Evolutionary conservation across 2,888 invertebrate genomes (phyloP), one percentile per base, ranked within the genome.

Genomic region (Parnassius orleans): DNA sequence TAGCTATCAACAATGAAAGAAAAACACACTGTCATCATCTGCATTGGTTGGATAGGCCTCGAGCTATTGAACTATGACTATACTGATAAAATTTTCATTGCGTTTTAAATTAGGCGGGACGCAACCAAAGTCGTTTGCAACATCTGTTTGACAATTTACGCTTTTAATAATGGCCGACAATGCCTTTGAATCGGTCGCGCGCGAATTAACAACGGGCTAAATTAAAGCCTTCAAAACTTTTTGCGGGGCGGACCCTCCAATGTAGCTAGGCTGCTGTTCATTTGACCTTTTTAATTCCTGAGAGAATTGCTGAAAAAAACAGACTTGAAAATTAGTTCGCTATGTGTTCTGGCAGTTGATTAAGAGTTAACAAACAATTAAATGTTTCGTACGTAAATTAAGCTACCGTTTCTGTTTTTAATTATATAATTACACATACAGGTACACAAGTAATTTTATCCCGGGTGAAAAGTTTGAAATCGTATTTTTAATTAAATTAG

Each of bases 141-240:
- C 90, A 90, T 86, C 90, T 90, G 90, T 85, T 87, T 87, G 89
- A 88, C 87, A 89, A 90, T 89, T 90, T 89, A 90, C 90, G 90
- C 87, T 84, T 88, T 89, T 89, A 90, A 90, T 90, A 90, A 90
- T 88, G 84, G 89, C 82, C 79, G 81, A 72, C 79, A 76, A 72
- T 78, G 88, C 87, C 87, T 87, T 87, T 87, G 87, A 89, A 87
- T 86, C 81, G 88, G 84, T 84, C 80, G 85, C 82, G 82, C 82
- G 78, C 84, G 84, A 90, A 90, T 90, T 89, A 90, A 87, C 88
- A 84, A 75, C 81, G 69, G 73, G 83, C 84, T 79, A 87, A 89
- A 90, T 90, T 88, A 90, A 88, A 84, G 88, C 84, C 81, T 84
- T 84, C 83, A 84, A 87, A 72, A 84, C 81, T 86, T 87, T 89